These are phyloP conservation scores for Holothuria scabra DNA, from an alignment of 53 echinoderm and acorn worm genomes.

Conservation along the genomic window DNA sequence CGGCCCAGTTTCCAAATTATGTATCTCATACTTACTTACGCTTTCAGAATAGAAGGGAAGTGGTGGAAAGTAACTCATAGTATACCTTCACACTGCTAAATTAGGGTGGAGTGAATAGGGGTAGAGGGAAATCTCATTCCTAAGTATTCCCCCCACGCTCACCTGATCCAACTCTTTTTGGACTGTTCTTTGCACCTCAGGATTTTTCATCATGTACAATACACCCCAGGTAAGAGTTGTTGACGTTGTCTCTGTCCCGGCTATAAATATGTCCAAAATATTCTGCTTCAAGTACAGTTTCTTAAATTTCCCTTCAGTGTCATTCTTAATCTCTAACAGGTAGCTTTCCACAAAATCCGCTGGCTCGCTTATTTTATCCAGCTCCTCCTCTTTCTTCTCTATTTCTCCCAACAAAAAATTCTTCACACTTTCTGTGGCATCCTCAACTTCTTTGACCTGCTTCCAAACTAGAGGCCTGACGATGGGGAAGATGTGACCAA, in stretches of 20 bases:
- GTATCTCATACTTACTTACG: too few relatives aligned
- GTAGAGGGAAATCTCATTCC: too few relatives aligned
- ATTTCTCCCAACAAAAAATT: constrained; percentile 24
- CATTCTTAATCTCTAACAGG: background rate
- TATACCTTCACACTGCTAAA: too few relatives aligned
- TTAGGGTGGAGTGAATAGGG: too few relatives aligned
- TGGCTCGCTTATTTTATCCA: constrained; percentile 39
- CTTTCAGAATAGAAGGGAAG: too few relatives aligned
- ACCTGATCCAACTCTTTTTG: constrained; percentile 29
- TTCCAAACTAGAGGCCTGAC: too few relatives aligned
- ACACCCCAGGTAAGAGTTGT: constrained; percentile 7
- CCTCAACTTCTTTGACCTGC: too few relatives aligned
- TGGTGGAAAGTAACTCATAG: too few relatives aligned
- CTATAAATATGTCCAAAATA: constrained; percentile 3
- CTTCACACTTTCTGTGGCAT: too few relatives aligned
- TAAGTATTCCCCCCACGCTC: too few relatives aligned
- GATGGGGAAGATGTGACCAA: too few relatives aligned
- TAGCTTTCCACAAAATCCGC: constrained; percentile 44
- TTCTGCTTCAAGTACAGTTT: background rate
- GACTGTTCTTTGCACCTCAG: constrained; percentile 28
- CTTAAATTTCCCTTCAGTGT: background rate
- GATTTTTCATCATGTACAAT: background rate
- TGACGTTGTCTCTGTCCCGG: constrained; percentile 25
- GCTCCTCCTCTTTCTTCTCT: constrained; percentile 25
- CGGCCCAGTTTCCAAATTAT: too few relatives aligned